These are phyloP conservation scores for Hylomyscus alleni DNA, from an alignment of 2,797 vertebrate species.

Conservation along the genomic window DNA sequence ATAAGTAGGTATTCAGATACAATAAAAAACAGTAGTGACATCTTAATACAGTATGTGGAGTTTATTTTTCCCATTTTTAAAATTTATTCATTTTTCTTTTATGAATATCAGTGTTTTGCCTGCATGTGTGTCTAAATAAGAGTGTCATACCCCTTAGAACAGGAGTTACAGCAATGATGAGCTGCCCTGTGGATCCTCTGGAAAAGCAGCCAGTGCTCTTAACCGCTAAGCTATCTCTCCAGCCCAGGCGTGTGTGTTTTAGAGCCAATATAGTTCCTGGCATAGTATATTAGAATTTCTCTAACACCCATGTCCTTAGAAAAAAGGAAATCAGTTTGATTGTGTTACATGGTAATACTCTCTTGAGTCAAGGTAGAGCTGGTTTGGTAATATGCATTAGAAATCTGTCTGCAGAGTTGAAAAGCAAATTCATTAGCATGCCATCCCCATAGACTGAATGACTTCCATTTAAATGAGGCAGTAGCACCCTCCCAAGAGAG, in stretches of 20 bases:
- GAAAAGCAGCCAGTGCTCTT: neutral
- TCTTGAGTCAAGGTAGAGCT: neutral
- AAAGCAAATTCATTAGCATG: neutral
- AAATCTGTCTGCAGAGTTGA: neutral
- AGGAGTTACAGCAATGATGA: neutral
- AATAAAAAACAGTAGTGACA: neutral
- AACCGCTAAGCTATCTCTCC: neutral
- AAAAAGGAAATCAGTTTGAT: conserved; percentile 4
- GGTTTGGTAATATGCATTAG: neutral
- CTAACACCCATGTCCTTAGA: neutral
- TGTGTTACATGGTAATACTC: neutral
- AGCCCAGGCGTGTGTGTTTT: neutral
- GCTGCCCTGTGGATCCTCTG: neutral
- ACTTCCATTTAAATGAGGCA: neutral
- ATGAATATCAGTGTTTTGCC: neutral
- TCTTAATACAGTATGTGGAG: neutral
- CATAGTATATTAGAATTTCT: conserved; percentile 1
- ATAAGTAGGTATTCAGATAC: neutral
- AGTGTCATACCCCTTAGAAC: neutral
- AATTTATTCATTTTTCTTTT: neutral
- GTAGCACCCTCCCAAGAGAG: neutral
- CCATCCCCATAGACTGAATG: neutral
- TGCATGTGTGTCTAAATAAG: neutral
- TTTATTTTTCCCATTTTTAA: no score
- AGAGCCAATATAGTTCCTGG: neutral